Evolutionary conservation across 2,888 invertebrate species (phyloP).

Genomic region (Carpatolechia fugitivella): DNA sequence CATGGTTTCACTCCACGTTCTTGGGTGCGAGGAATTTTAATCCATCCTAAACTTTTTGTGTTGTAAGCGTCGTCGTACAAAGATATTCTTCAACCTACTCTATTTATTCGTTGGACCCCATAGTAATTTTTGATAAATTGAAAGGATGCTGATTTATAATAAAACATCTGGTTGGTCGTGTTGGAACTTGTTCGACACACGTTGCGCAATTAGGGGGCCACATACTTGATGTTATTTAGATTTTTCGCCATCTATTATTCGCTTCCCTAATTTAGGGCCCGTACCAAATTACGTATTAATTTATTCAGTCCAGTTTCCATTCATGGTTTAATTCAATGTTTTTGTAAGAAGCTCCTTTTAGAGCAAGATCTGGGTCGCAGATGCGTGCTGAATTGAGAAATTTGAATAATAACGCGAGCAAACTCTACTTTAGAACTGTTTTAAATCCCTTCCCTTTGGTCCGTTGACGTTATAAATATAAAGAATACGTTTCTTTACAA

Average conservation of each 20-base stretch:
- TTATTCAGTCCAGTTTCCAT: conserved; percentile 76
- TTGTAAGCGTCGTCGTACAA: too few relatives aligned
- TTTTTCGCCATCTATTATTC: conserved; percentile 67
- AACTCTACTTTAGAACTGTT: conserved; percentile 37
- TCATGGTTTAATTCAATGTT: conserved; percentile 71
- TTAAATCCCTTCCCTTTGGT: conserved; percentile 10
- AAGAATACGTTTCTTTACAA: too few relatives aligned
- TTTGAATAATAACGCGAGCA: conserved; percentile 65
- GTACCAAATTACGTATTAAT: conserved; percentile 74
- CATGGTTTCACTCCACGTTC: neutral
- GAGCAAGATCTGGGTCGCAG: conserved; percentile 70
- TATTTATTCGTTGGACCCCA: conserved; percentile 4
- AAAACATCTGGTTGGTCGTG: conserved; percentile 35
- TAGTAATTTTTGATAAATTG: conserved; percentile 20
- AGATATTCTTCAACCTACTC: too few relatives aligned
- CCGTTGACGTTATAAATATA: neutral
- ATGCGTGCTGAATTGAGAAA: conserved; percentile 69
- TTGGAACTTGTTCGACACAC: conserved; percentile 60
- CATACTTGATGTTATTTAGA: conserved; percentile 51
- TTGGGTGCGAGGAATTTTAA: conserved; percentile 2
- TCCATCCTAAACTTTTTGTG: neutral
- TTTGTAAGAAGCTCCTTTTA: conserved; percentile 63
- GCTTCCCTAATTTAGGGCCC: conserved; percentile 69
- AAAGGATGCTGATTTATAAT: conserved; percentile 14
- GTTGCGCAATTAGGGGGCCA: conserved; percentile 51